Evolutionary conservation across 2,797 vertebrate species (phyloP).

Genomic region (Fistularia commersonii): DNA sequence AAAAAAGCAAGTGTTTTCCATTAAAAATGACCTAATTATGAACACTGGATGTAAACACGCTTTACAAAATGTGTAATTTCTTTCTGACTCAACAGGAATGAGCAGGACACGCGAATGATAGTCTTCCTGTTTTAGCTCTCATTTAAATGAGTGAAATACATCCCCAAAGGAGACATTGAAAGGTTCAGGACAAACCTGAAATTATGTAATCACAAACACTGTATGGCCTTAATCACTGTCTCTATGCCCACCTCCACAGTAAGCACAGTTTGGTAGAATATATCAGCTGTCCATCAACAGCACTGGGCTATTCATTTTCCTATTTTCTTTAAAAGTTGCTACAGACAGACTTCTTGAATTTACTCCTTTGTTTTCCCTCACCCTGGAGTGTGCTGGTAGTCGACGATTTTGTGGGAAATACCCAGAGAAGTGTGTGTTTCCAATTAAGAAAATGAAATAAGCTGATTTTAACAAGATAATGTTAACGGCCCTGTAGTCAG

Average conservation of each 20-base stretch:
- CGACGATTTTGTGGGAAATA: conserved; percentile 44
- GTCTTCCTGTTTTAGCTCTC: not conserved
- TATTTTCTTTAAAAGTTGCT: conserved; percentile 37
- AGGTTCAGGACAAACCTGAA: conserved; percentile 9
- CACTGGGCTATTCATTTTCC: conserved; percentile 32
- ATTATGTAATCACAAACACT: conserved; percentile 8
- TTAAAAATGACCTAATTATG: too few relatives aligned
- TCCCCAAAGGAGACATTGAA: conserved; percentile 10
- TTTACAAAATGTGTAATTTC: too few relatives aligned
- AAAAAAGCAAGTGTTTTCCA: too few relatives aligned
- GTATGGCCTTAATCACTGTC: conserved; percentile 28
- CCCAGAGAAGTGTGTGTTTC: conserved; percentile 37
- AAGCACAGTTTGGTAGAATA: conserved; percentile 32
- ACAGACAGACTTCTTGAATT: not conserved
- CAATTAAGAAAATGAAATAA: conserved; percentile 62
- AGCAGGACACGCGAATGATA: too few relatives aligned
- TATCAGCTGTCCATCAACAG: conserved; percentile 45
- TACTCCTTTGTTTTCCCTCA: conserved; percentile 12
- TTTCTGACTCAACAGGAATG: too few relatives aligned
- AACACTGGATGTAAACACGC: too few relatives aligned
- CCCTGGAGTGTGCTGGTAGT: conserved; percentile 3
- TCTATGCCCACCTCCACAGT: conserved; percentile 18
- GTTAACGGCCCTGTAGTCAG: conserved; percentile 39
- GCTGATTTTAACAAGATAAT: conserved; percentile 60
- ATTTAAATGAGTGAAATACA: conserved; percentile 3